A percentile compares a stretch with the other conserved stretches of the same genome.
Conservation (phyloP, 92 coral and sea anemone species). For the Siderastrea siderea region DNA sequence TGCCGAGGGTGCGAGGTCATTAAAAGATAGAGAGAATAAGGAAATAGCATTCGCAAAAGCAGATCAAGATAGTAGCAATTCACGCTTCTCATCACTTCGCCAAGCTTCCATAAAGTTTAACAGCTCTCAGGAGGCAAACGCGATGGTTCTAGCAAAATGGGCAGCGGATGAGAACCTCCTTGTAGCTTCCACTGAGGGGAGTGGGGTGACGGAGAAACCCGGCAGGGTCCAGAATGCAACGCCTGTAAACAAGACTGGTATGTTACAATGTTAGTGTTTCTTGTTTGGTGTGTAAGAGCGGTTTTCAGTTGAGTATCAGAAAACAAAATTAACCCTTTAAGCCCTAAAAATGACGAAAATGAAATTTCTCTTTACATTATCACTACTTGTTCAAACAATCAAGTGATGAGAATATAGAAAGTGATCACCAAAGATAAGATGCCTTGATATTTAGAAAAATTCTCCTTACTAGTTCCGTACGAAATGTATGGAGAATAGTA, state of each 20-base stretch:
- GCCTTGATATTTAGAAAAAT: too few relatives aligned
- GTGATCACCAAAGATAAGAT: too few relatives aligned
- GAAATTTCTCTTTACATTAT: too few relatives aligned
- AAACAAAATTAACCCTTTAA: too few relatives aligned
- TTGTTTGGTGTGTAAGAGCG: not conserved
- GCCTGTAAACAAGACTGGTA: not conserved
- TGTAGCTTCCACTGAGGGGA: not conserved
- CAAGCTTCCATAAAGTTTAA: slow-evolving; percentile 28
- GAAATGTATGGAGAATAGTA: too few relatives aligned
- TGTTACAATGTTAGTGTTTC: not conserved
- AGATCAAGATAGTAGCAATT: slow-evolving; percentile 5
- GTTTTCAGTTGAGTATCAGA: not conserved
- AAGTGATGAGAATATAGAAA: too few relatives aligned
- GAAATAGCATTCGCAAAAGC: not conserved
- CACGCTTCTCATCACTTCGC: slow-evolving; percentile 32
- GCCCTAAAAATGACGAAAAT: too few relatives aligned
- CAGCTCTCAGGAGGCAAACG: slow-evolving; percentile 54
- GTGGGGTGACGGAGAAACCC: not conserved
- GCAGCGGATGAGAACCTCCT: slow-evolving; percentile 38
- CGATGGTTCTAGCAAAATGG: slow-evolving; percentile 60
- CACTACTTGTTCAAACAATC: too few relatives aligned
- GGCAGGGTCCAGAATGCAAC: slow-evolving; percentile 3
- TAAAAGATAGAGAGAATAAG: slow-evolving; percentile 18
- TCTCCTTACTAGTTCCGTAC: too few relatives aligned
- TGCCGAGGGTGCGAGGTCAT: slow-evolving; percentile 33